phyloP scores from a whole-genome alignment of 2,797 vertebrate genomes.

The Sibirionetta formosa region DNA sequence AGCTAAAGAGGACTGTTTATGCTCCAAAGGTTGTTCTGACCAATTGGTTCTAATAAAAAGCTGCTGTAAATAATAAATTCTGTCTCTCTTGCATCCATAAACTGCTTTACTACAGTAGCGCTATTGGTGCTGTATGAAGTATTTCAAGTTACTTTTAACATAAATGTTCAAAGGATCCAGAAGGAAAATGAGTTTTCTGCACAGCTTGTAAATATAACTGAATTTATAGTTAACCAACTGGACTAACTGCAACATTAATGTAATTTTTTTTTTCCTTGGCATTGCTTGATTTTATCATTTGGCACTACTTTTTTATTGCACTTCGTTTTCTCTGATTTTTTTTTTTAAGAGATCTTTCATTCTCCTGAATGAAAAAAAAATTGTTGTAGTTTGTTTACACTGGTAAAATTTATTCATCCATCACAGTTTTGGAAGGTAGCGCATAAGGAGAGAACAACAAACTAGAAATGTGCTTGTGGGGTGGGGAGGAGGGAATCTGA shows the following conservation, averaged over 20 bases:
- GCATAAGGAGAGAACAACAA: not conserved
- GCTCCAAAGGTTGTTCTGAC: not conserved
- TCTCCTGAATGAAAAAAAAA: not conserved
- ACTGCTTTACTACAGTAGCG: not conserved
- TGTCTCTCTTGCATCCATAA: not conserved
- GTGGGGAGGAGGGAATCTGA: not conserved
- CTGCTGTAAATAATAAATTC: not conserved
- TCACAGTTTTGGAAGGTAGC: not conserved
- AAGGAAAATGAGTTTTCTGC: not conserved
- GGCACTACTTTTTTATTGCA: not conserved
- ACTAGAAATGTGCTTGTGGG: not conserved
- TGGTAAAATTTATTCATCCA: not conserved
- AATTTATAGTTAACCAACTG: not conserved
- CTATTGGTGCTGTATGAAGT: not conserved
- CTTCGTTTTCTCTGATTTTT: not conserved
- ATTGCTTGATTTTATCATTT: not conserved
- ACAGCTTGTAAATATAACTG: not conserved
- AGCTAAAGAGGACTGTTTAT: not conserved
- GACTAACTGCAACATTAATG: not conserved
- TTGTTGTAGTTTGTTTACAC: not conserved
- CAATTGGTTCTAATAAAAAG: not conserved
- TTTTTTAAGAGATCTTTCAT: not conserved
- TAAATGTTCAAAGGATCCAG: not conserved
- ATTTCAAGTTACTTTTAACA: not conserved
- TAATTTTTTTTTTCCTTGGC: not conserved